Percentiles rank a stretch among this genome's conserved stretches.
These are phyloP conservation scores for Apamea monoglypha DNA, from an alignment of 2,888 invertebrate genomes.

Conservation along the genomic window DNA sequence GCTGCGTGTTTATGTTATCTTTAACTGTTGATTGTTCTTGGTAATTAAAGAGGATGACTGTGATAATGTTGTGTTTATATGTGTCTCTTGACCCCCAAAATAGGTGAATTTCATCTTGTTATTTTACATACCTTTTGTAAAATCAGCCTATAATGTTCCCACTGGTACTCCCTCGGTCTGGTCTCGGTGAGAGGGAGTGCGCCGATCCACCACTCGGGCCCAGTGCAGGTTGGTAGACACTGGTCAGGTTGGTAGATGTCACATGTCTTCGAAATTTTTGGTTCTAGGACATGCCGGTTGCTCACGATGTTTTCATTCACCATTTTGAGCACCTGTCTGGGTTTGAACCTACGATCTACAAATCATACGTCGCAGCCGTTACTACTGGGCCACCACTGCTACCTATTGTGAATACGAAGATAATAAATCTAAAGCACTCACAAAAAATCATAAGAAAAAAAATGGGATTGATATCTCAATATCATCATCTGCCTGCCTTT, in stretches of 20 bases:
- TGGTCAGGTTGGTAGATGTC: not conserved
- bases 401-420: not conserved
- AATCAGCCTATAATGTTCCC: not conserved
- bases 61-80: slow-evolving; percentile 16
- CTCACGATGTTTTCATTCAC: not conserved
- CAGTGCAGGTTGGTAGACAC: not conserved
- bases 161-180: too few relatives aligned
- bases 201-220: not conserved
- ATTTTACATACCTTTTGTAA: not conserved
- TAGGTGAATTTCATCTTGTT: not conserved
- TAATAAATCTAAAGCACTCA: too few relatives aligned
- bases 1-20: slow-evolving; percentile 57
- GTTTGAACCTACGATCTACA: not conserved
- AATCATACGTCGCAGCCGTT: not conserved
- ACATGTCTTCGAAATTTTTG: not conserved
- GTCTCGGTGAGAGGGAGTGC: not conserved
- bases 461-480: not conserved
- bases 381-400: too few relatives aligned
- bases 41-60: slow-evolving; percentile 43
- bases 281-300: not conserved
- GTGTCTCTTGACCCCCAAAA: not conserved
- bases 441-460: too few relatives aligned
- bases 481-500: too few relatives aligned
- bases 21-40: slow-evolving; percentile 53
- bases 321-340: not conserved